Evolutionary conservation across 2,113 vertebrate species (phyloP).

Genomic region (Parus major): DNA sequence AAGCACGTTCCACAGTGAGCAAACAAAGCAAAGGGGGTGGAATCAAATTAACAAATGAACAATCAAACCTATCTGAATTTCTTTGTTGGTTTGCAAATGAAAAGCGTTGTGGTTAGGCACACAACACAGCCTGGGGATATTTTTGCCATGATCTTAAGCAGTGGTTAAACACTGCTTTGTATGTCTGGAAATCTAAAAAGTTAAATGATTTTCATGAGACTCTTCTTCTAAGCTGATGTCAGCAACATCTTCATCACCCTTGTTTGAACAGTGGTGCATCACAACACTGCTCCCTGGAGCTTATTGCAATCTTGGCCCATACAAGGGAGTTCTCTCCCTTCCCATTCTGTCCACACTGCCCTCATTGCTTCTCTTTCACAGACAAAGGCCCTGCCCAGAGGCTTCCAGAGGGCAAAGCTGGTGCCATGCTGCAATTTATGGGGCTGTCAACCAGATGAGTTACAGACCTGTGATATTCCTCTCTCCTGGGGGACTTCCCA

Average conservation of each 20-base stretch:
- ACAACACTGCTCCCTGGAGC: background rate
- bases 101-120: background rate
- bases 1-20: background rate
- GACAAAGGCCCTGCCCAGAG: background rate
- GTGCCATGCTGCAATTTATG: background rate
- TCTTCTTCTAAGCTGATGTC: background rate
- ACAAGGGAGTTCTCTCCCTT: background rate
- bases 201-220: background rate
- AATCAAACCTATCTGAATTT: conserved; percentile 18
- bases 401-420: background rate
- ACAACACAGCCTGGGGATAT: background rate
- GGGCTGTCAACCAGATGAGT: background rate
- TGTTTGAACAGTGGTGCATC: background rate
- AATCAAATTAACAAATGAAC: conserved; percentile 22
- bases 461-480: background rate
- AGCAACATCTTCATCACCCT: background rate
- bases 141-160: conserved; percentile 11
- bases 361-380: background rate
- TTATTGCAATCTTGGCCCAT: background rate
- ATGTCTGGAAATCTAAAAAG: background rate
- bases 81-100: conserved; percentile 8
- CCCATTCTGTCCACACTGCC: background rate
- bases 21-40: background rate
- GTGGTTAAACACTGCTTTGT: background rate
- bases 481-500: background rate